These are phyloP conservation scores for Plebejus anna DNA, from an alignment of 2,888 invertebrate genomes.

Conservation along the genomic window DNA sequence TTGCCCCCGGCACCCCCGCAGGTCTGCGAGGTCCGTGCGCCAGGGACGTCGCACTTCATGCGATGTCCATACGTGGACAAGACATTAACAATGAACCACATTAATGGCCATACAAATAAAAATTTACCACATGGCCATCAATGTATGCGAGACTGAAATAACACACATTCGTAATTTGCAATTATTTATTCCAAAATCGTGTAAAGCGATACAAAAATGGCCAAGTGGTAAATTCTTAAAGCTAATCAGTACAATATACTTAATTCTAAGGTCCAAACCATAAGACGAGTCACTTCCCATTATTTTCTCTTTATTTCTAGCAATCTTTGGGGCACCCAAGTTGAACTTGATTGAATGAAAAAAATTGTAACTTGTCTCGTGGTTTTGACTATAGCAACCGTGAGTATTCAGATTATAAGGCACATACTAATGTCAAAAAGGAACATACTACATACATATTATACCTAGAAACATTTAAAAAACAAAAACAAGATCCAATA, in stretches of 20 bases:
- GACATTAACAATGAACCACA: slow-evolving; percentile 42
- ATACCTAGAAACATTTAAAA: background rate
- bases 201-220: slow-evolving; percentile 71
- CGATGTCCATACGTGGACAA: background rate
- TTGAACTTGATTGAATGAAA: too few relatives aligned
- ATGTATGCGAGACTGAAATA: slow-evolving; percentile 67
- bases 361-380: background rate
- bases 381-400: background rate
- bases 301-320: too few relatives aligned
- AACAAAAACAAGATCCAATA: slow-evolving; percentile 37
- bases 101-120: slow-evolving; percentile 64
- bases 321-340: too few relatives aligned
- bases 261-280: background rate
- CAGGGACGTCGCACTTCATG: too few relatives aligned
- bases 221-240: slow-evolving; percentile 62
- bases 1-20: too few relatives aligned
- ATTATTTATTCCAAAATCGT: slow-evolving; percentile 55
- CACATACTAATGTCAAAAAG: background rate
- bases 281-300: background rate
- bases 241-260: slow-evolving; percentile 34
- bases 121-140: slow-evolving; percentile 67
- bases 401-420: background rate
- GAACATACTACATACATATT: background rate
- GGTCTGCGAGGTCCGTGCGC: too few relatives aligned
- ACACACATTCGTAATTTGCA: slow-evolving; percentile 55